Conservation (phyloP, 2,888 invertebrate species). For the Oligia fasciuncula region DNA sequence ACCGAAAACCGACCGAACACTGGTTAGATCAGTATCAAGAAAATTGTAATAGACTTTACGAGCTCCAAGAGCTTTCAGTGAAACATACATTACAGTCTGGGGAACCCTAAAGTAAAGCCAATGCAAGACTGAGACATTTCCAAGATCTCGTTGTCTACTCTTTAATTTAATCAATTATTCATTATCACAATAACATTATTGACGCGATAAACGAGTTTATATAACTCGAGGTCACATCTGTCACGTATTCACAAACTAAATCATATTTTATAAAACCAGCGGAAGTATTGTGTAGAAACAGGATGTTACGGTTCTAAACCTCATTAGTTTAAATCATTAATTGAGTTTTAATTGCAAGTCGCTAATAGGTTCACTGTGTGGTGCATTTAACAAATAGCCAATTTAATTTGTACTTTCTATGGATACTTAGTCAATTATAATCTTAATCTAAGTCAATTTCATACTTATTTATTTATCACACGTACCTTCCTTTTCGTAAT, state of each 20-base stretch:
- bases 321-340: constrained; percentile 7
- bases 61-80: not conserved
- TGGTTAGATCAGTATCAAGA: not conserved
- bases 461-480: not conserved
- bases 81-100: not conserved
- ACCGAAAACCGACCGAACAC: not conserved
- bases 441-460: not conserved
- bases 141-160: not conserved
- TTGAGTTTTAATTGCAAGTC: constrained; percentile 18
- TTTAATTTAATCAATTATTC: constrained; percentile 23
- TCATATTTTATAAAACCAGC: constrained; percentile 14
- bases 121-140: no score
- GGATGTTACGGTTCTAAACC: constrained; percentile 33
- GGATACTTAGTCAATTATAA: not conserved
- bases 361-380: not conserved
- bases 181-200: constrained; percentile 29
- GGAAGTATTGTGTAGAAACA: constrained; percentile 39
- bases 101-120: constrained; percentile 30
- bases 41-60: not conserved
- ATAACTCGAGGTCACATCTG: constrained; percentile 32
- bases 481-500: not conserved
- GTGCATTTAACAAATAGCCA: not conserved
- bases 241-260: constrained; percentile 14
- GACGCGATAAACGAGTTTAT: constrained; percentile 46
- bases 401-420: not conserved